Percentiles rank a stretch among this genome's conserved stretches.
Evolutionary conservation across 1,140 invertebrate genomes (phyloP).

Genomic region (Panagrolaimus sp.): DNA sequence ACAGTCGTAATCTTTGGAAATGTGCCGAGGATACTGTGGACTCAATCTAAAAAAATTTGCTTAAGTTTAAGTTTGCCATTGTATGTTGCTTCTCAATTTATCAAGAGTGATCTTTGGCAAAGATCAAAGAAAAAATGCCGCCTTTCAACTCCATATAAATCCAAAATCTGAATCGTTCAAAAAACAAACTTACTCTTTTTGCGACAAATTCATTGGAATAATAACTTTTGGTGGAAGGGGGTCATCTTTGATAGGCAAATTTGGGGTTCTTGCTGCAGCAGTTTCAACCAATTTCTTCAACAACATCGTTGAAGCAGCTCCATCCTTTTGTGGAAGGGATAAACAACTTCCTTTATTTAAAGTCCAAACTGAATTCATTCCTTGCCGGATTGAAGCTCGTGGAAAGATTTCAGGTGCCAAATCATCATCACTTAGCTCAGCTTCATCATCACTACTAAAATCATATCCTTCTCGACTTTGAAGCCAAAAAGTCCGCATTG

Average conservation of each 20-base stretch:
- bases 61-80: too few relatives aligned
- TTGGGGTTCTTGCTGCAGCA: slow-evolving; percentile 24
- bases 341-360: slow-evolving; percentile 25
- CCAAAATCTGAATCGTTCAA: background rate
- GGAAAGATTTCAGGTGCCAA: slow-evolving; percentile 38
- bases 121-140: too few relatives aligned
- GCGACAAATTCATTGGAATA: background rate
- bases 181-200: background rate
- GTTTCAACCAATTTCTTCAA: slow-evolving; percentile 26
- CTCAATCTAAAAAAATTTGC: background rate
- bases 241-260: background rate
- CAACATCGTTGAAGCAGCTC: slow-evolving; percentile 24
- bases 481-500: slow-evolving; percentile 89
- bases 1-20: too few relatives aligned
- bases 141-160: background rate
- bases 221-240: background rate
- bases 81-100: too few relatives aligned
- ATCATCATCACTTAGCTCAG: slow-evolving; percentile 24
- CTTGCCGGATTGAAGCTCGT: slow-evolving; percentile 25
- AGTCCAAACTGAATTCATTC: slow-evolving; percentile 26
- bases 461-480: slow-evolving; percentile 65
- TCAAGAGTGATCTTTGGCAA: too few relatives aligned
- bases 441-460: slow-evolving; percentile 33
- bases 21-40: background rate
- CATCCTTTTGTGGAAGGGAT: slow-evolving; percentile 22